Percentiles rank a stretch among this genome's conserved stretches.
phyloP scores from a whole-genome alignment of 2,113 vertebrate genomes.

The Apus apus region DNA sequence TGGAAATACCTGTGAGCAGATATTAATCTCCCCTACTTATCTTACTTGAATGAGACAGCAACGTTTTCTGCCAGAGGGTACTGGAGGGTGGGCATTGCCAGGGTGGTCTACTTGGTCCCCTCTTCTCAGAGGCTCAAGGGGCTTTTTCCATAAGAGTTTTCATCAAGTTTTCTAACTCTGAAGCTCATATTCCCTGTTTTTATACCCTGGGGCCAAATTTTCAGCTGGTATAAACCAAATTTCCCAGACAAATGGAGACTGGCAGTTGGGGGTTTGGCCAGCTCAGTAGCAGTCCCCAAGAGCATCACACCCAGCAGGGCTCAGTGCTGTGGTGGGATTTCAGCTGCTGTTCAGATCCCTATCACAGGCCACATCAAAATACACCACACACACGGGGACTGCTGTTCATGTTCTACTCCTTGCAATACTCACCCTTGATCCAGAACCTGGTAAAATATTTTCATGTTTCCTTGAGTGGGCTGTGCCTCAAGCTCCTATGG shows the following conservation, averaged over 20 bases:
- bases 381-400: fast-evolving
- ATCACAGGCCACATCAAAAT: not conserved
- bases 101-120: not conserved
- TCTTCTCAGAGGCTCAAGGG: not conserved
- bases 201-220: not conserved
- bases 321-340: not conserved
- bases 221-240: not conserved
- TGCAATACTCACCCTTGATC: not conserved
- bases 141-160: not conserved
- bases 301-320: not conserved
- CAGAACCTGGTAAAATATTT: not conserved
- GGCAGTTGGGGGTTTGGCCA: not conserved
- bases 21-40: fast-evolving
- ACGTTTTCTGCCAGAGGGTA: not conserved
- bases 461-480: not conserved
- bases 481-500: not conserved
- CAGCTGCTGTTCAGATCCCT: not conserved
- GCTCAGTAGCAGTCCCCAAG: not conserved
- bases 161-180: not conserved
- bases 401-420: not conserved
- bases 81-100: not conserved
- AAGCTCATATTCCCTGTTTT: not conserved
- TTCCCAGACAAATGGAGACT: not conserved
- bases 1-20: not conserved
- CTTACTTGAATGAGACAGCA: not conserved